phyloP scores from a whole-genome alignment of 1,140 invertebrate genomes.

The Caligus rogercresseyi region DNA sequence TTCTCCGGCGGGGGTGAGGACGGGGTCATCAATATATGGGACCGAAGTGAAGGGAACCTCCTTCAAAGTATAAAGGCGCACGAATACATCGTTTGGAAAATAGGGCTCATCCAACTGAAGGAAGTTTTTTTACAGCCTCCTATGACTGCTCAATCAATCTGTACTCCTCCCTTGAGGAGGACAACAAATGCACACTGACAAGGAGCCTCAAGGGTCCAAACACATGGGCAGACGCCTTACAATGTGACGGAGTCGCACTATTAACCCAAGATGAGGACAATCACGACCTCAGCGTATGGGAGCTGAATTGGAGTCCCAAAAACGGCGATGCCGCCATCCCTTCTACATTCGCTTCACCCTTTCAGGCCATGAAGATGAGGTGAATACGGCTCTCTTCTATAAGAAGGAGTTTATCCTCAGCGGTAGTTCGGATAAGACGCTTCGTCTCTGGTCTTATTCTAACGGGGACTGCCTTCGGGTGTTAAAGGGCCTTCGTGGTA shows the following conservation, averaged over 20 bases:
- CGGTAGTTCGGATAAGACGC: not conserved
- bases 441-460: not conserved
- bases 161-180: not conserved
- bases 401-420: not conserved
- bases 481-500: not conserved
- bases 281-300: not conserved
- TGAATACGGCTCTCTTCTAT: not conserved
- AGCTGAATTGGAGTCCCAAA: not conserved
- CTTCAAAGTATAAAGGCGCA: not conserved
- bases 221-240: not conserved
- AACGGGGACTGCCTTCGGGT: not conserved
- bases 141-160: not conserved
- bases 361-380: not conserved
- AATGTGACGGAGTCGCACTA: not conserved
- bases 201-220: not conserved
- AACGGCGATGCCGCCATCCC: not conserved
- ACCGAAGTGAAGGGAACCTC: not conserved
- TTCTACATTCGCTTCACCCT: not conserved
- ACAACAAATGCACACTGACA: not conserved
- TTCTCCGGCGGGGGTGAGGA: not conserved
- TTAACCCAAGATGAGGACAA: not conserved
- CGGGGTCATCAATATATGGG: not conserved
- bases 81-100: not conserved
- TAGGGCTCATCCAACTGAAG: not conserved
- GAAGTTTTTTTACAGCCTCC: not conserved